phyloP scores from a whole-genome alignment of 2,888 invertebrate genomes.

The Alloplasta piceator region DNA sequence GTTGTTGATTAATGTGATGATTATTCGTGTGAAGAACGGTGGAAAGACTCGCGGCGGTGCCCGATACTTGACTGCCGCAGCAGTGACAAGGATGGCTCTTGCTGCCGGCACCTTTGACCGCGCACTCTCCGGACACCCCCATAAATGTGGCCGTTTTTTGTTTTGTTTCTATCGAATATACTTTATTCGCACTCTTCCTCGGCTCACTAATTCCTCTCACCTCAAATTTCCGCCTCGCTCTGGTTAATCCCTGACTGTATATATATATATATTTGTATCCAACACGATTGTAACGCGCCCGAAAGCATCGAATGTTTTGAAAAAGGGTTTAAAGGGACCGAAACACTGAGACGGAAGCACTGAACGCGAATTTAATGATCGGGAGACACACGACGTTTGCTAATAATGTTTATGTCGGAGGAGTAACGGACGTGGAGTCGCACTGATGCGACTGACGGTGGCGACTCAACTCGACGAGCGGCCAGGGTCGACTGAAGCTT shows the following conservation, averaged over 20 bases:
- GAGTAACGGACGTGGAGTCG: conserved; percentile 3
- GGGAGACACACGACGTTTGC: not conserved
- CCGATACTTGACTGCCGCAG: conserved; percentile 76
- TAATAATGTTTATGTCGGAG: not conserved
- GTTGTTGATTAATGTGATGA: conserved; percentile 45
- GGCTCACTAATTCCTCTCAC: not conserved
- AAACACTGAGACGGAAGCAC: not conserved
- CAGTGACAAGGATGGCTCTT: conserved; percentile 80
- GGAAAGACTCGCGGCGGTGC: conserved; percentile 68
- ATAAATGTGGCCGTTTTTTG: conserved; percentile 76
- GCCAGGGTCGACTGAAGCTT: conserved; percentile 80
- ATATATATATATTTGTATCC: conserved; percentile 1
- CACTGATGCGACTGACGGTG: conserved; percentile 50
- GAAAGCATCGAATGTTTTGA: not conserved
- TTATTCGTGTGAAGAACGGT: conserved; percentile 49
- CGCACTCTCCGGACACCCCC: conserved; percentile 83
- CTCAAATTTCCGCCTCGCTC: not conserved
- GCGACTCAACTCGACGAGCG: conserved; percentile 70
- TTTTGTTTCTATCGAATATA: not conserved
- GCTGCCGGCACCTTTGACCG: conserved; percentile 78
- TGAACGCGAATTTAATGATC: not conserved
- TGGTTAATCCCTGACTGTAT: not conserved
- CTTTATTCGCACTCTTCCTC: not conserved
- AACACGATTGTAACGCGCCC: not conserved
- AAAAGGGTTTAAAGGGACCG: not conserved